Evolutionary conservation across 1,140 invertebrate species (phyloP).

Genomic region (Drosophila arizonae): DNA sequence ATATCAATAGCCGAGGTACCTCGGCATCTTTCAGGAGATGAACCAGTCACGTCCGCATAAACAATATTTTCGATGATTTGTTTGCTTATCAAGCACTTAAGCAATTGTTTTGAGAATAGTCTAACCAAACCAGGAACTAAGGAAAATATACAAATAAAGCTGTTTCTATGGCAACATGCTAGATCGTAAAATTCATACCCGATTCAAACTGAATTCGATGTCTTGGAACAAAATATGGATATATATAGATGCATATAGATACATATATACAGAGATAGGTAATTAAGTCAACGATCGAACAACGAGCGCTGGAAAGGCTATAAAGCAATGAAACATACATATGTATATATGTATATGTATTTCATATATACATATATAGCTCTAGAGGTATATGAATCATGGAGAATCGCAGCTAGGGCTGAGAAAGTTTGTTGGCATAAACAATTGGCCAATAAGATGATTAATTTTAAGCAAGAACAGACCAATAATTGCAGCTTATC

Average conservation of each 20-base stretch:
- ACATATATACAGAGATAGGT: no score
- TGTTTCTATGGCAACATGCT: slow-evolving; percentile 18
- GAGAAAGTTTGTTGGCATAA: slow-evolving; percentile 35
- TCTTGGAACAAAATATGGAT: no score
- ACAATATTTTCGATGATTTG: slow-evolving; percentile 48
- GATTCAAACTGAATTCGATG: slow-evolving; percentile 10
- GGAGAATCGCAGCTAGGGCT: background rate
- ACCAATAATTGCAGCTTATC: slow-evolving; percentile 10
- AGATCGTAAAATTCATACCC: slow-evolving; percentile 27
- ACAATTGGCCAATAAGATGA: slow-evolving; percentile 48
- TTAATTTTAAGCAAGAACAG: slow-evolving; percentile 19
- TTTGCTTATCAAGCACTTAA: slow-evolving; percentile 68
- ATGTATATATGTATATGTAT: no score
- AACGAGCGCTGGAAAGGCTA: slow-evolving; percentile 29
- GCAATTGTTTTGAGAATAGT: slow-evolving; percentile 61
- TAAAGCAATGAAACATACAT: slow-evolving; percentile 13
- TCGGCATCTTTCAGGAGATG: slow-evolving; percentile 17
- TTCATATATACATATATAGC: slow-evolving; percentile 1
- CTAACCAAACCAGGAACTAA: slow-evolving; percentile 30
- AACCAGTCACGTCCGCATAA: slow-evolving; percentile 17
- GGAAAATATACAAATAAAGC: slow-evolving; percentile 38
- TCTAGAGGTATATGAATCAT: slow-evolving; percentile 40
- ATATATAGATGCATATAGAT: no score
- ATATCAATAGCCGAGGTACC: background rate
- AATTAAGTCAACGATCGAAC: no score